Percentiles rank a stretch among this genome's conserved stretches.
Evolutionary conservation across 2,888 invertebrate species (phyloP).

Genomic region (Drosophila demipolita): DNA sequence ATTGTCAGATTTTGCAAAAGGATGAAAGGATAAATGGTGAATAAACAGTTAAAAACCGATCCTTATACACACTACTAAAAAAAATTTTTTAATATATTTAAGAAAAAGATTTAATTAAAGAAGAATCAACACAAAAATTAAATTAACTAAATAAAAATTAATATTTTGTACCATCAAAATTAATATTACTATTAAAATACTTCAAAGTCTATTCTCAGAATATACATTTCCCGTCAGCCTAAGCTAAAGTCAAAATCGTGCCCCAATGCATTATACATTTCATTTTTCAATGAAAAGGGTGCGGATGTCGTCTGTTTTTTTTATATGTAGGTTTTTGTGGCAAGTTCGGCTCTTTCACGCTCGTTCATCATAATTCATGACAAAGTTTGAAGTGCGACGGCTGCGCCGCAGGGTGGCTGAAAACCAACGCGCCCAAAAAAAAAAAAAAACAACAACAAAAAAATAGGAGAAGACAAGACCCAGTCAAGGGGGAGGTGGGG

Average conservation of each 20-base stretch:
- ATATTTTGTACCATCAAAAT: not conserved
- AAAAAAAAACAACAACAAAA: slow-evolving; percentile 1
- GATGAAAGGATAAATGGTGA: slow-evolving; percentile 18
- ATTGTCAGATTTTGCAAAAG: slow-evolving; percentile 45
- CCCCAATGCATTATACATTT: slow-evolving; percentile 35
- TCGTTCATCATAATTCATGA: slow-evolving; percentile 80
- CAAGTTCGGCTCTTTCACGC: slow-evolving; percentile 41
- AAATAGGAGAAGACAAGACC: slow-evolving; percentile 36
- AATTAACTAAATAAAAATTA: not conserved
- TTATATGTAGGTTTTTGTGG: slow-evolving; percentile 22
- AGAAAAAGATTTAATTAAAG: not conserved
- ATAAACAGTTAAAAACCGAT: not conserved
- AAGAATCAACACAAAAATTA: too few relatives aligned
- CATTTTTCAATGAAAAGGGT: slow-evolving; percentile 72
- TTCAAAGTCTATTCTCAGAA: not conserved
- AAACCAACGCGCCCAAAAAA: slow-evolving; percentile 29
- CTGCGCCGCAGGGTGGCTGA: slow-evolving; percentile 59
- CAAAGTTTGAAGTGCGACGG: slow-evolving; percentile 79
- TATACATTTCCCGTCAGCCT: not conserved
- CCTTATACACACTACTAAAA: slow-evolving; percentile 8
- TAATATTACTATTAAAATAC: too few relatives aligned
- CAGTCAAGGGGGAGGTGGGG: not conserved
- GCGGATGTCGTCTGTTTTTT: slow-evolving; percentile 49
- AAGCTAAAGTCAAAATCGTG: slow-evolving; percentile 18
- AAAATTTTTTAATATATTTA: too few relatives aligned